Evolutionary conservation across 2,888 invertebrate species (phyloP), one percentile per base, ranked within the genome.

Genomic region (Andrena hattorfiana): DNA sequence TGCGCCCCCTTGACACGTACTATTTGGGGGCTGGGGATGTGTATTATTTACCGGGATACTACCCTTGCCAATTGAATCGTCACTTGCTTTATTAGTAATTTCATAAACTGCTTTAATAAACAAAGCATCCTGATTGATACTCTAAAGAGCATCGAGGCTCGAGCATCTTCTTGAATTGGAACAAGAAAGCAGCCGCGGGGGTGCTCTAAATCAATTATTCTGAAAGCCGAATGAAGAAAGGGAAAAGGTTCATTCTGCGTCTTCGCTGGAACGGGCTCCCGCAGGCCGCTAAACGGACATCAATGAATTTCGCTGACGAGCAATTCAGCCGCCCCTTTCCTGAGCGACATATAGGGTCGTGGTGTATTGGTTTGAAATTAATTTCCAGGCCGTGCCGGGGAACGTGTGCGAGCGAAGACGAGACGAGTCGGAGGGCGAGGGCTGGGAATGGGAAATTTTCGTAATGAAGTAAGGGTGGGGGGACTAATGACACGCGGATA

Each of bases 401-500:
- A 23, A 42, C 8, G 23, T 71, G 28, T 62, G 59, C 3, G 20
- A 48, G n/a, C 23, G 68, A 42, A 62, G 48, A 51, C 10, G 32
- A 32, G 10, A 13, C 5, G n/a, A 26, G 5, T 8, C 51, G 23
- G 51, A 13, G n/a, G 66, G 10, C 30, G 6, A 48, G 30, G 20
- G n/a, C 48, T 4, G 64, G 70, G 77, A 70, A 68, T 28, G 81
- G 70, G 81, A 82, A 74, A 82, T 84, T 82, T 82, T 84, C 78
- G 75, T 71, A 73, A 81, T 72, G 73, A 77, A 81, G 79, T 51
- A 72, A 70, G 71, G 75, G 64, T 56, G 23, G 23, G 56, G 30
- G 59, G 78, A 78, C 85, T 81, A 79, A 77, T 79, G 76, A 83
- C 77, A 81, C 77, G 85, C 42, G 77, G 59, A 77, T 83, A 77